Evolutionary conservation across 2,113 vertebrate genomes (phyloP).

Genomic region (Bufo bufo): DNA sequence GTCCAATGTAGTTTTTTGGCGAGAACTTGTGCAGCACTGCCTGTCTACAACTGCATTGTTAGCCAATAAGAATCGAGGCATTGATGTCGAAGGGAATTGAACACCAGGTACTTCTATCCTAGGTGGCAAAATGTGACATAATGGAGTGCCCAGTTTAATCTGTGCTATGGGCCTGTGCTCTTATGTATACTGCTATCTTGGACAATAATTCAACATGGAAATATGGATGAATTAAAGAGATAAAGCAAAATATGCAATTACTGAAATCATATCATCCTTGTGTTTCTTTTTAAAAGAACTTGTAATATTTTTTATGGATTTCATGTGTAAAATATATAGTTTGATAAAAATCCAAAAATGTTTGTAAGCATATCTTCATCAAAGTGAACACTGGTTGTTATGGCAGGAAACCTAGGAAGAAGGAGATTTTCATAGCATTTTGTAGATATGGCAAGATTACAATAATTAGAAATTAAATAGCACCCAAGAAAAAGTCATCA

Average conservation of each 20-base stretch:
- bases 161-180: background rate
- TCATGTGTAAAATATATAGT: background rate
- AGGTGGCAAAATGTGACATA: no score
- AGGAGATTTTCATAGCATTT: background rate
- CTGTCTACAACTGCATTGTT: background rate
- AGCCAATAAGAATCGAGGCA: background rate
- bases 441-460: background rate
- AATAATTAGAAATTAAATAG: background rate
- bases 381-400: background rate
- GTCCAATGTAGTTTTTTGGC: no score
- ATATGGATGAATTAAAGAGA: background rate
- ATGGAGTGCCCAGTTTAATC: no score
- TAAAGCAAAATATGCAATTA: background rate
- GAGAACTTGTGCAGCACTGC: no score
- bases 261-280: background rate
- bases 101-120: background rate
- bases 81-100: background rate
- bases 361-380: background rate
- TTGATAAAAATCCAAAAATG: background rate
- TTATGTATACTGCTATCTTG: background rate
- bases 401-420: background rate
- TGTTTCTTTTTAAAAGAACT: background rate
- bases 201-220: background rate
- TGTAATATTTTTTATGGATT: background rate
- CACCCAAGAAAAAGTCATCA: background rate